Base-by-base conservation (phyloP, 2,888 invertebrate genomes). In the Pterostichus madidus region DNA sequence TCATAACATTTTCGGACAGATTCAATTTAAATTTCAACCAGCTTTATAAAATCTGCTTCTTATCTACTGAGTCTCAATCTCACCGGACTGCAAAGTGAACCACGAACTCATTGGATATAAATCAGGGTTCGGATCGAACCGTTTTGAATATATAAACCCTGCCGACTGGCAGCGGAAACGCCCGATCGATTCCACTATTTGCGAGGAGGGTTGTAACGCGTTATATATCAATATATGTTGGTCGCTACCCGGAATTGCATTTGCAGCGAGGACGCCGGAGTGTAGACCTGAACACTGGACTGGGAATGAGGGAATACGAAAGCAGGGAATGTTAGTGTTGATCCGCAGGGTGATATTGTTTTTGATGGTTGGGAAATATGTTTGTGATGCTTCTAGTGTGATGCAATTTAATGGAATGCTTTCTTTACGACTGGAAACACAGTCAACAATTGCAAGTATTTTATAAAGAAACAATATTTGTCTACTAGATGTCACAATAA, bases 1-100 rank as follows among this genome's bases (percentile, higher is more conserved):
- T 17, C n/a, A 53, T n/a, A 53, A 53, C 13, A 53, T 15, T 39
- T 39, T 35, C 4, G 64, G 64, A 15, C 71, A 46, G 46, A 24
- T 71, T 71, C 71, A 71, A 71, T 71, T 71, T 71, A 46, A 71
- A 71, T 71, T 46, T 46, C 71, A 71, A 24, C 71, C 71, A 44
- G 71, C 46, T 46, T 71, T 71, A 71, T 15, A 31, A 46, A 71
- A 71, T 71, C 71, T 39, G 71, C 13, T 71, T 71, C 44, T 46
- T 71, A 71, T 71, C 71, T 13, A 71, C 71, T 71, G 46, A 5
- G 46, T 17, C 44, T 44, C 10, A 49, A 46, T 71, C 24, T 15
- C 44, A 24, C 10, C 59, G 59, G 24, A 13, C 17, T 17, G 10
- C 15, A 5, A 11, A 10, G 59, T 15, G 5, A 59, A 59, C 24